Evolutionary conservation across 2,113 vertebrate species (phyloP), one percentile per base, ranked within the genome.

Genomic region (Ammospiza caudacuta): DNA sequence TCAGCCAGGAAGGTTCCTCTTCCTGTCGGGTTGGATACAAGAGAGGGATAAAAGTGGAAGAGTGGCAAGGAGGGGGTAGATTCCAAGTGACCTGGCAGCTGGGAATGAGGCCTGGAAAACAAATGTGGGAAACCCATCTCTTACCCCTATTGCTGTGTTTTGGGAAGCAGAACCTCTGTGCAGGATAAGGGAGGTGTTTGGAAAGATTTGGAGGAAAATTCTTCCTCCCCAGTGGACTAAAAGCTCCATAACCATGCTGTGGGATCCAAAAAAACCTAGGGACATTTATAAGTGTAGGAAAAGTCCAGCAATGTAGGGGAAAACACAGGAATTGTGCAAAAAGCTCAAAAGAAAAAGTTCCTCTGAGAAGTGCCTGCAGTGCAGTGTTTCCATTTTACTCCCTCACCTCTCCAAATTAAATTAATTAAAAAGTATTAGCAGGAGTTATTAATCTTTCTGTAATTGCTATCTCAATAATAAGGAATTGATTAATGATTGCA

Each of bases 401-500:
- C 68, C 31, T 86, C 59, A 63, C 67, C 79, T 89, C 82, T 41
- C 47, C 72, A 81, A 64, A 90, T 95, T 90, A 93, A 61, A 80
- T 95, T 93, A 70, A 88, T 94, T 96, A 39, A 78, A 94, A 88
- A 86, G 20, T 37, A 72, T 86, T 88, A 96, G 39, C 61, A 68
- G 79, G 25, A 70, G 82, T 47, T 90, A 95, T 92, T 94, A 75
- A 90, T 95, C 92, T 92, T 90, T 39, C 58, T 44, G 33, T 52
- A 94, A 96, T 72, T 88, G 51, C 83, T 83, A 93, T 83, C 90
- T 88, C 90, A 83, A 86, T 74, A 70, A 86, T 88, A 90, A 83
- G 52, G 49, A 80, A 83, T 88, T 96, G 94, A 97, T 96, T 80
- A 83, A 96, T 92, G 94, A 41, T 49, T 81, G 39, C 39, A 44